Evolutionary conservation across 2,797 vertebrate genomes (phyloP).

Genomic region (Pantherophis alleghaniensis): DNA sequence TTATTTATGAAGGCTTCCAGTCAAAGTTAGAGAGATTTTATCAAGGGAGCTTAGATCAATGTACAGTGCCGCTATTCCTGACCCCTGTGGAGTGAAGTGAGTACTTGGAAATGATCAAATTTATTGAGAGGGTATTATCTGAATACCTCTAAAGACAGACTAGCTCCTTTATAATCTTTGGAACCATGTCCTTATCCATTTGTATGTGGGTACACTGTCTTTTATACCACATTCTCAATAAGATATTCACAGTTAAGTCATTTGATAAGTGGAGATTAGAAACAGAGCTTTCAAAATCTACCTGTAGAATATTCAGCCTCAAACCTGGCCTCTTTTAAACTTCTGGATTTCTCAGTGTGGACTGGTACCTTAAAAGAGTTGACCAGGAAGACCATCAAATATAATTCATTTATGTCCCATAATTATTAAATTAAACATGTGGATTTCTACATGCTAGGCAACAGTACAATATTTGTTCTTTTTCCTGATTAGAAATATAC

Average conservation of each 20-base stretch:
- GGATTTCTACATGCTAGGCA: no score
- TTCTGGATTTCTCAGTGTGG: background rate
- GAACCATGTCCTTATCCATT: background rate
- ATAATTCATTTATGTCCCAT: no score
- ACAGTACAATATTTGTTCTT: no score
- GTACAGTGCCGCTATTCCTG: background rate
- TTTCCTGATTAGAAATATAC: background rate
- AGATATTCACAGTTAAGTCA: background rate
- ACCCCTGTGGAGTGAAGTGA: background rate
- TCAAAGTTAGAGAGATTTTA: conserved; percentile 13
- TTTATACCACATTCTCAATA: background rate
- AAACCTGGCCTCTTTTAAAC: background rate
- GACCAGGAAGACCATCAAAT: background rate
- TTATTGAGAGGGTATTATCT: background rate
- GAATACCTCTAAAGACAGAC: conserved; percentile 8
- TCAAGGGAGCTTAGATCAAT: conserved; percentile 3
- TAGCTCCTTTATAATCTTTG: background rate
- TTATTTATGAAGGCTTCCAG: conserved; percentile 19
- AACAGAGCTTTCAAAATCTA: background rate
- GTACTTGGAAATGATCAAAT: conserved; percentile 19
- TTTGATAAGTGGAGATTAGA: background rate
- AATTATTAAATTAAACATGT: no score
- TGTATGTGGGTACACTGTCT: background rate
- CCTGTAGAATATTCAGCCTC: background rate
- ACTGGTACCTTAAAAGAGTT: background rate